Percentiles rank a stretch among this genome's conserved stretches.
phyloP scores from a whole-genome alignment of 2,888 invertebrate species.

The Microctonus brassicae region DNA sequence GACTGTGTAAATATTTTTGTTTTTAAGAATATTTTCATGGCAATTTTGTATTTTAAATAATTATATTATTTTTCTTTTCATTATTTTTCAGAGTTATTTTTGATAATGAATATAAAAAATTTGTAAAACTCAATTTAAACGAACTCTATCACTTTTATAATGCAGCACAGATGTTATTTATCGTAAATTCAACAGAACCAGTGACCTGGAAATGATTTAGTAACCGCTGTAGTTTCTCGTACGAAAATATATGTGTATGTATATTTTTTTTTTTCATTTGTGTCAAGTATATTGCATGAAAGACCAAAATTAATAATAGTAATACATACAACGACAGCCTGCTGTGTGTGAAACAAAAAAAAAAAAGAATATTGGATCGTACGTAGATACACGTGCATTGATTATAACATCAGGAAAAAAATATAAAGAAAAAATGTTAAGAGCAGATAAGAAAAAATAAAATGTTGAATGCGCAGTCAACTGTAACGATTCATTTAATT shows the following conservation, averaged over 20 bases:
- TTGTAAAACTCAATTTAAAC: not conserved
- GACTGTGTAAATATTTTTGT: not conserved
- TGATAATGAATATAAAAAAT: not conserved
- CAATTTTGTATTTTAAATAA: not conserved
- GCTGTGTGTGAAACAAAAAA: not conserved
- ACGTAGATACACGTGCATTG: too few species aligned
- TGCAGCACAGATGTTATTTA: conserved; percentile 22
- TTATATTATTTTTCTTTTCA: not conserved
- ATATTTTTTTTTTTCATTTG: not conserved
- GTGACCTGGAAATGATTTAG: conserved; percentile 32
- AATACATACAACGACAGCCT: not conserved
- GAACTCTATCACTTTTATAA: conserved; percentile 6
- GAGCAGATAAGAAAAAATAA: too few species aligned
- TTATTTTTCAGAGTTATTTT: not conserved
- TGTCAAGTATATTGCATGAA: not conserved
- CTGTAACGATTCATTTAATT: conserved; percentile 1
- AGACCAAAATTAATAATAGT: conserved; percentile 5
- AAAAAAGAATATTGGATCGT: conserved; percentile 3
- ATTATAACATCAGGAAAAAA: too few species aligned
- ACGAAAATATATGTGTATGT: not conserved
- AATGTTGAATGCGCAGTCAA: not conserved
- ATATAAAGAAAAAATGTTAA: too few species aligned
- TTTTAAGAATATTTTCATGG: not conserved
- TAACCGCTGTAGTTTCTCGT: not conserved
- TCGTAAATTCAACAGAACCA: conserved; percentile 19